phyloP scores from a whole-genome alignment of 2,797 vertebrate genomes.

The Tauraco hartlaubi region DNA sequence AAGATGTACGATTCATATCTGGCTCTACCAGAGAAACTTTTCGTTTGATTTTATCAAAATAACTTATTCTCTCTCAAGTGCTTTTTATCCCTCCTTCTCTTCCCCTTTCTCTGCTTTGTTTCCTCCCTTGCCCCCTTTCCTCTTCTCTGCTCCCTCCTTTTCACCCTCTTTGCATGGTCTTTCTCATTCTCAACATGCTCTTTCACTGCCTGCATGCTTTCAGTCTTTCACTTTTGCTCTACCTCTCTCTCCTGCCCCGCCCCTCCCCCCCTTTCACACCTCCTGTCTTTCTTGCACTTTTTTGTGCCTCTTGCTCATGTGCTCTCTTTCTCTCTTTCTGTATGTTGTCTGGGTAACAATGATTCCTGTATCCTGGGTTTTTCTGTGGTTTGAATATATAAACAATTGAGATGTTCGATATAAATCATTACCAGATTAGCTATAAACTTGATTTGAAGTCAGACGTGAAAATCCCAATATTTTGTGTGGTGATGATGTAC shows the following conservation, averaged over 20 bases:
- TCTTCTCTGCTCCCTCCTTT: background rate
- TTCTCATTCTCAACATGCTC: rapidly evolving
- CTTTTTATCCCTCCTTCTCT: background rate
- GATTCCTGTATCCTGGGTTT: background rate
- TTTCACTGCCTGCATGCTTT: background rate
- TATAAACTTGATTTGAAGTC: background rate
- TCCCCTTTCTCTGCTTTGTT: background rate
- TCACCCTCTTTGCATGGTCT: background rate
- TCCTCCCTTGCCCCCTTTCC: background rate
- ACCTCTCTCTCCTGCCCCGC: background rate
- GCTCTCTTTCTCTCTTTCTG: background rate
- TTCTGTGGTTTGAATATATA: background rate
- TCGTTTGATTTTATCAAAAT: background rate
- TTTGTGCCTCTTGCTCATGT: background rate
- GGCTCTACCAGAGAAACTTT: background rate
- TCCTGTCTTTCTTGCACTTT: rapidly evolving
- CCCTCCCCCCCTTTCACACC: background rate
- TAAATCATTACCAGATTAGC: background rate
- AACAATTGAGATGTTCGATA: background rate
- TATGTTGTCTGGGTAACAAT: background rate
- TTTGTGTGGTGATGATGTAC: background rate
- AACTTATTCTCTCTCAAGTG: background rate
- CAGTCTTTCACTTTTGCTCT: background rate
- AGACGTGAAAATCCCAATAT: background rate
- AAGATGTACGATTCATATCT: background rate